Evolutionary conservation across 2,797 vertebrate species (phyloP).

Genomic region (Borostomias antarcticus): DNA sequence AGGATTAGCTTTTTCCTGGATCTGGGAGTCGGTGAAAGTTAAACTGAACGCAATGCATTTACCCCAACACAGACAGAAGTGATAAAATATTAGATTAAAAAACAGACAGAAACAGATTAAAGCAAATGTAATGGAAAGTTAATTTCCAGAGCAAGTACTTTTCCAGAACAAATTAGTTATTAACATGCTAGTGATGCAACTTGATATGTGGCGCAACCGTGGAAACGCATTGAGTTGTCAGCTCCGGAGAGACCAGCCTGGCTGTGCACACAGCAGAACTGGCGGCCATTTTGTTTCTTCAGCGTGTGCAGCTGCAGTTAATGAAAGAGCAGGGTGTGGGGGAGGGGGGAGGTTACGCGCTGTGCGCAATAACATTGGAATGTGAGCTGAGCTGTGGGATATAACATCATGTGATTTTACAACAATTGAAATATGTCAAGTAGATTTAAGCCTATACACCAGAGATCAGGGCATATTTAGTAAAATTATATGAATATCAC

Average conservation of each 20-base stretch:
- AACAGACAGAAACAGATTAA: background rate
- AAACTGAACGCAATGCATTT: background rate
- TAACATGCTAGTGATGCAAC: slow-evolving; percentile 33
- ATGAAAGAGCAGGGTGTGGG: slow-evolving; percentile 55
- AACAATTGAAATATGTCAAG: too few relatives aligned
- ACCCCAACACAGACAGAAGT: background rate
- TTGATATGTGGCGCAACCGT: slow-evolving; percentile 31
- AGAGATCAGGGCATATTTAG: background rate
- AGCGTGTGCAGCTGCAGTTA: slow-evolving; percentile 58
- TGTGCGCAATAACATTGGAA: slow-evolving; percentile 66
- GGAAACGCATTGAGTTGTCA: slow-evolving; percentile 62
- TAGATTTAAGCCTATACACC: too few relatives aligned
- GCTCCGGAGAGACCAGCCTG: slow-evolving; percentile 57
- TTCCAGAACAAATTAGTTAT: slow-evolving; percentile 20
- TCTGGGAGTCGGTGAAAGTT: background rate
- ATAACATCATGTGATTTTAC: slow-evolving; percentile 24
- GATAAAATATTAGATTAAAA: background rate
- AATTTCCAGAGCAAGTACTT: slow-evolving; percentile 16
- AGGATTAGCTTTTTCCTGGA: slow-evolving; percentile 18
- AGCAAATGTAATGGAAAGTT: background rate
- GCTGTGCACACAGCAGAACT: slow-evolving; percentile 58
- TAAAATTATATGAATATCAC: background rate
- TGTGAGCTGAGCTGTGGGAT: slow-evolving; percentile 46
- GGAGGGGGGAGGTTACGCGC: slow-evolving; percentile 47
- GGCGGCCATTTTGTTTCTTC: slow-evolving; percentile 71